These are phyloP conservation scores for Patella ulyssiponensis DNA, from an alignment of 2,888 invertebrate species.

Conservation along the genomic window DNA sequence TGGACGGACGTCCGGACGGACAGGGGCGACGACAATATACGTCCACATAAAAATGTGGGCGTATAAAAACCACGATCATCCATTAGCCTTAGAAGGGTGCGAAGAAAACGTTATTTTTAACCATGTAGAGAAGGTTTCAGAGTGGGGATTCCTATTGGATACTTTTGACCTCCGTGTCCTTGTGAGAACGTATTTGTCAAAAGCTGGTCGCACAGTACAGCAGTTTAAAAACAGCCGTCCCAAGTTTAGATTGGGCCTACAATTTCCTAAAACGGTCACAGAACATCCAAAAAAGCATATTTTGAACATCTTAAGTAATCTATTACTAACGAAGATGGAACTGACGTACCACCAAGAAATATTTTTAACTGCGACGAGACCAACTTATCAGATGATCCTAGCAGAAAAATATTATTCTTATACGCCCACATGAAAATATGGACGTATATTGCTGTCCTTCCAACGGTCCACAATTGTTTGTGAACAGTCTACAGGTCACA, in stretches of 20 bases:
- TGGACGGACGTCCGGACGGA: no score
- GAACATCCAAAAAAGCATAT: not conserved
- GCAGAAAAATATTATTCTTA: slow-evolving; percentile 38
- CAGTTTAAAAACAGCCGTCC: slow-evolving; percentile 14
- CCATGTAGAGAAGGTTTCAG: slow-evolving; percentile 17
- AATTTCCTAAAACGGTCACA: slow-evolving; percentile 17
- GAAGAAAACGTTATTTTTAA: slow-evolving; percentile 18
- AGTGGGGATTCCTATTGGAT: slow-evolving; percentile 31
- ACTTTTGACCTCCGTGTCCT: slow-evolving; percentile 19
- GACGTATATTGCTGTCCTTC: no score
- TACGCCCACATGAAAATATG: no score
- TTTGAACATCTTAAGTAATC: not conserved
- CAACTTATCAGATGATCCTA: slow-evolving; percentile 68
- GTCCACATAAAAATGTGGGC: no score
- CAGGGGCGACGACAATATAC: no score
- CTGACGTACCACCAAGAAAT: slow-evolving; percentile 38
- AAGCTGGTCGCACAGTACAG: not conserved
- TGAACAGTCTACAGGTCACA: no score
- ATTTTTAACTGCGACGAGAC: slow-evolving; percentile 68
- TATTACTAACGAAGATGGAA: slow-evolving; percentile 14
- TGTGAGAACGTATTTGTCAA: slow-evolving; percentile 24
- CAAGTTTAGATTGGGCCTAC: slow-evolving; percentile 11
- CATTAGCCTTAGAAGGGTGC: slow-evolving; percentile 2
- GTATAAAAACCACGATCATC: slow-evolving; percentile 11
- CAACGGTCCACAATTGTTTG: no score